Conservation (phyloP, 1,140 invertebrate genomes). For the Myzus persicae region DNA sequence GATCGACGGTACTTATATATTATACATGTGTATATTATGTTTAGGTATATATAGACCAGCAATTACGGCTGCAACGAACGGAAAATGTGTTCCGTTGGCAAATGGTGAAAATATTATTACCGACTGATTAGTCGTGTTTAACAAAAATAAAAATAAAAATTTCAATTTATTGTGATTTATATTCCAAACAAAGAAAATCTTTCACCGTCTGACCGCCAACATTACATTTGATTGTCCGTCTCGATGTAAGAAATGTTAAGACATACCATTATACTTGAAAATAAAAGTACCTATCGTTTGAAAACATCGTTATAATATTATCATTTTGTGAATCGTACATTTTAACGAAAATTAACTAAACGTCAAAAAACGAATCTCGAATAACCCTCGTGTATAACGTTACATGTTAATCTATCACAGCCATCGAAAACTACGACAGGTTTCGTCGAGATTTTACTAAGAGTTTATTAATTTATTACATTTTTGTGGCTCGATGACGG, state of each 20-base stretch:
- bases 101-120: slow-evolving; percentile 23
- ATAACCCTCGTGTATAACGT: not conserved
- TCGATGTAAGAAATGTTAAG: not conserved
- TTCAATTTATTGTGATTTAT: not conserved
- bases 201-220: not conserved
- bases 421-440: not conserved
- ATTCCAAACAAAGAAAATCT: not conserved
- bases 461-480: not conserved
- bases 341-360: not conserved
- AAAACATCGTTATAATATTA: not conserved
- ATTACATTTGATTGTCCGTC: not conserved
- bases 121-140: not conserved
- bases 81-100: not conserved
- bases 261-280: not conserved
- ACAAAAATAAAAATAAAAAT: not conserved
- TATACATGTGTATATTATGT: not conserved
- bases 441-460: not conserved
- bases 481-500: not conserved
- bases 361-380: not conserved
- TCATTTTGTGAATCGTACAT: not conserved
- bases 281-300: not conserved
- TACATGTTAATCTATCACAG: not conserved
- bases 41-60: not conserved
- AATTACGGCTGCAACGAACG: not conserved
- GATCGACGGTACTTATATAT: not conserved